Percentiles rank a stretch among this genome's conserved stretches.
Conservation (phyloP, 2,797 vertebrate species). For the Sciurus carolinensis region DNA sequence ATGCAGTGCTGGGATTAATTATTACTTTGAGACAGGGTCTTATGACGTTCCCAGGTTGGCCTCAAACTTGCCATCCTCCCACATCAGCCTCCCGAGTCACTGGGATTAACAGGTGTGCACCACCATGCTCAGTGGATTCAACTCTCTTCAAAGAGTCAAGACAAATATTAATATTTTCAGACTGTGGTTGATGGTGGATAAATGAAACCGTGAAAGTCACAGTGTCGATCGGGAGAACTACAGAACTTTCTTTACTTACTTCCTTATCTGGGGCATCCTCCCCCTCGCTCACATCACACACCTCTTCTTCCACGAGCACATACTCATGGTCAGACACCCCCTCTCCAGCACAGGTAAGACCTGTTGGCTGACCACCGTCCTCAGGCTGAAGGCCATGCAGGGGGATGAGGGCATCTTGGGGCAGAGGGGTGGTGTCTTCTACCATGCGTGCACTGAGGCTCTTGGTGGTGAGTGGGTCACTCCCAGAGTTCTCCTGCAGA, state of each 20-base stretch:
- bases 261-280: not conserved
- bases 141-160: not conserved
- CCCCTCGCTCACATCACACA: constrained; percentile 39
- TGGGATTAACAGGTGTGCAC: too few species aligned
- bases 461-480: not conserved
- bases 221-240: too few species aligned
- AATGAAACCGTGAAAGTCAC: not conserved
- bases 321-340: constrained; percentile 83
- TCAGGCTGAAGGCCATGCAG: constrained; percentile 68
- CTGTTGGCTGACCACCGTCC: constrained; percentile 7
- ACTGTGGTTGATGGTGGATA: not conserved
- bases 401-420: constrained; percentile 67
- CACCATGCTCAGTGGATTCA: not conserved
- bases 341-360: not conserved
- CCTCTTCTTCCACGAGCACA: constrained; percentile 90
- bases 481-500: not conserved
- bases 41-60: not conserved
- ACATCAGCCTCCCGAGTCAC: not conserved
- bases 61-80: not conserved
- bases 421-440: not conserved
- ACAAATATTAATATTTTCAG: not conserved
- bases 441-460: constrained; percentile 55
- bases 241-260: constrained; percentile 73
- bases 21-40: too few species aligned
- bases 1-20: too few species aligned